Evolutionary conservation across 2,113 vertebrate species (phyloP).

Genomic region (Mesembrinibis cayennensis): DNA sequence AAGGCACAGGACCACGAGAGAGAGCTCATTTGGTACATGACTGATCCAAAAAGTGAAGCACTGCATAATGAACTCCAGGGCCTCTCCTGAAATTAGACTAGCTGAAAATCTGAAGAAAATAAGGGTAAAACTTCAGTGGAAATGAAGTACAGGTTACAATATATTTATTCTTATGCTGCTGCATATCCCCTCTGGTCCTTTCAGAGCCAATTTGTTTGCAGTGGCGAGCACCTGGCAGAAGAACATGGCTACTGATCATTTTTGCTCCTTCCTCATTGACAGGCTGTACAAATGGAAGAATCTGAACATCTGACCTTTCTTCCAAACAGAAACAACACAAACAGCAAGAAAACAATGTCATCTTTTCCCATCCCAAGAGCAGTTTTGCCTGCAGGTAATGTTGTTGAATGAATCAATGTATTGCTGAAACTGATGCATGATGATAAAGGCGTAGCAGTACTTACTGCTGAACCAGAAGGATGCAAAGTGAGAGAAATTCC

Average conservation of each 20-base stretch:
- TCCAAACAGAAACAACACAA: neutral
- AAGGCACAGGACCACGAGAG: neutral
- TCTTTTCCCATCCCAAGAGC: neutral
- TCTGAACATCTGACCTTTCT: neutral
- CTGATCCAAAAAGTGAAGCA: neutral
- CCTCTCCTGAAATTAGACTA: neutral
- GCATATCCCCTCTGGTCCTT: neutral
- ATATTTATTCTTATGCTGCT: neutral
- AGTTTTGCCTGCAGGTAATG: slow-evolving; percentile 30
- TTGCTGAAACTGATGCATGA: neutral
- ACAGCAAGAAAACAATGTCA: neutral
- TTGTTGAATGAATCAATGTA: neutral
- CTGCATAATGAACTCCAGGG: neutral
- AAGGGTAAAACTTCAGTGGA: neutral
- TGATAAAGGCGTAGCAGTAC: neutral
- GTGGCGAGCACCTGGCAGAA: neutral
- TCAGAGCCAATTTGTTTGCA: neutral
- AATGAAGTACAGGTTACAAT: neutral
- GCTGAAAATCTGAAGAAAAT: neutral
- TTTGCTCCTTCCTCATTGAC: neutral
- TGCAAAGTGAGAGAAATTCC: neutral
- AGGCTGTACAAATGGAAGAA: neutral
- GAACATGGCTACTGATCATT: neutral
- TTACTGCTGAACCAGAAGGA: neutral
- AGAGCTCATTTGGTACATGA: neutral